Percentiles rank a stretch among this genome's conserved stretches.
phyloP scores from a whole-genome alignment of 2,888 invertebrate genomes.

The Pachycephus smyrnensis region DNA sequence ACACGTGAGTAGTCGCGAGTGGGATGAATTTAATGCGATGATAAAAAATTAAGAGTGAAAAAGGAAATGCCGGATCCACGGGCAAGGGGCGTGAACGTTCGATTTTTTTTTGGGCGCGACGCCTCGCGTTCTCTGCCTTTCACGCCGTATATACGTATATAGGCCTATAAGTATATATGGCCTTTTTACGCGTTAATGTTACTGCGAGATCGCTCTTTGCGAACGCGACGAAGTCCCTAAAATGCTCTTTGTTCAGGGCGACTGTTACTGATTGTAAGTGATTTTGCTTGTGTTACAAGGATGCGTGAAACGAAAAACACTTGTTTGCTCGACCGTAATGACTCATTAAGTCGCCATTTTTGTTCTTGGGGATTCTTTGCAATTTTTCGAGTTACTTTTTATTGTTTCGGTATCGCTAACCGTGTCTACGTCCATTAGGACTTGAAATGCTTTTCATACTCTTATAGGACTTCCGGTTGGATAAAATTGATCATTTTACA shows the following conservation, averaged over 20 bases:
- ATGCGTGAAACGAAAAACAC: not conserved
- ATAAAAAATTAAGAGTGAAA: not conserved
- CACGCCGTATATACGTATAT: not conserved
- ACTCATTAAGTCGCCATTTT: not conserved
- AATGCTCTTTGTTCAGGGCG: not conserved
- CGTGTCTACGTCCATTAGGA: too few species aligned
- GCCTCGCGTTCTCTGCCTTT: not conserved
- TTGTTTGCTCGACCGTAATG: not conserved
- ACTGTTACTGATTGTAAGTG: not conserved
- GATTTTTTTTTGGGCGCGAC: not conserved
- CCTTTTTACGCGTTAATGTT: not conserved
- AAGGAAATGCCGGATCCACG: not conserved
- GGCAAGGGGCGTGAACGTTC: not conserved
- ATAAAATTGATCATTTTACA: not conserved
- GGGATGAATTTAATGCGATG: not conserved
- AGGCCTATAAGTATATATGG: not conserved
- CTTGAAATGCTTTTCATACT: not conserved
- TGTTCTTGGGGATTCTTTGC: not conserved
- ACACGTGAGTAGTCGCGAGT: not conserved
- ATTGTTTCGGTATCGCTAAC: not conserved
- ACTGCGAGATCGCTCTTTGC: not conserved
- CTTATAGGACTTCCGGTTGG: not conserved
- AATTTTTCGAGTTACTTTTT: not conserved
- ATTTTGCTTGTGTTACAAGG: not conserved
- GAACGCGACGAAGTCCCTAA: not conserved